A percentile compares a stretch with the other conserved stretches of the same genome.
Evolutionary conservation across 2,888 invertebrate species (phyloP).

Genomic region (Amiota communis): DNA sequence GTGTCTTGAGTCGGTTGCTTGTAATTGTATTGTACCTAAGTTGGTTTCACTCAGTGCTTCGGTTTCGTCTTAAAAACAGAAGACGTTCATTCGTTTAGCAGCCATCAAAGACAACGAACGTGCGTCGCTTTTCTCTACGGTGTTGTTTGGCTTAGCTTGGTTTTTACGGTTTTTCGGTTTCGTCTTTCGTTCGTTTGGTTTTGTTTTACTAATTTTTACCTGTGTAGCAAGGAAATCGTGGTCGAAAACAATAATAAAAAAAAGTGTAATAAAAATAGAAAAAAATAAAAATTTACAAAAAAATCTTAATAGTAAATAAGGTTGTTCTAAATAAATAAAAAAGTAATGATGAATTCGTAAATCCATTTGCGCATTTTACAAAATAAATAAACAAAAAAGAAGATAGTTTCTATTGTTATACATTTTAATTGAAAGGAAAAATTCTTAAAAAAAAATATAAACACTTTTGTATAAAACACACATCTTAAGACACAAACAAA

Average conservation of each 20-base stretch:
- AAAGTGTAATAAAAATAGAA: conserved; percentile 14
- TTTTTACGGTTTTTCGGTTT: conserved; percentile 32
- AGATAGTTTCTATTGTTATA: no score
- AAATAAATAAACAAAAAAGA: no score
- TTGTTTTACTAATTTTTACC: background rate
- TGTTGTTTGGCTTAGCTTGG: conserved; percentile 36
- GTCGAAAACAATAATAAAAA: conserved; percentile 28
- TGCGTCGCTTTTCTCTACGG: conserved; percentile 60
- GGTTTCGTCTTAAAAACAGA: background rate
- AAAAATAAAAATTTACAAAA: no score
- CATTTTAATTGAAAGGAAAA: no score
- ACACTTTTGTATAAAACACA: background rate
- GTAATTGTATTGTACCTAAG: no score
- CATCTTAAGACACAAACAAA: conserved; percentile 36
- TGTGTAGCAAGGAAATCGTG: conserved; percentile 19
- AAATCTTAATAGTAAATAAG: background rate
- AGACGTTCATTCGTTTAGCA: conserved; percentile 48
- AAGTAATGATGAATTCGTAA: no score
- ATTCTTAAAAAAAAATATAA: no score
- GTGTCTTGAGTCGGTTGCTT: background rate
- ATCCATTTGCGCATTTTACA: no score
- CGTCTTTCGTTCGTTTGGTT: background rate
- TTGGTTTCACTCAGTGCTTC: no score
- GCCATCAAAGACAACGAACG: conserved; percentile 55
- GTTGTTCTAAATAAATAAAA: background rate